These are phyloP conservation scores for Vireo griseus DNA, from an alignment of 2,797 vertebrate species.

Conservation along the genomic window DNA sequence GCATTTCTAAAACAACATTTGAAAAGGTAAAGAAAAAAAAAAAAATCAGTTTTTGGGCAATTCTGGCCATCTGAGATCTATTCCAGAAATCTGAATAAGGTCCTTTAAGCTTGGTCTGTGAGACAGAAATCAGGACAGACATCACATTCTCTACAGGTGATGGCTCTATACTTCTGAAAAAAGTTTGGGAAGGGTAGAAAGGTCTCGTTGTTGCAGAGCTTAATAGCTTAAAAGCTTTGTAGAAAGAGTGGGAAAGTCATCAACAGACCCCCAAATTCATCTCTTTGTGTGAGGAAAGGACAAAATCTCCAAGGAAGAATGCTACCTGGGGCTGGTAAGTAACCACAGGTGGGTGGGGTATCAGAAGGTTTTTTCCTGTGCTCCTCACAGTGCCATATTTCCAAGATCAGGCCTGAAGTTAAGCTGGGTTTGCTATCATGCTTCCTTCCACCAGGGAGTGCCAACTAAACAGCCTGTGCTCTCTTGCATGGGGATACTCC, in stretches of 20 bases:
- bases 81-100: background rate
- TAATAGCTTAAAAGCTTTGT: background rate
- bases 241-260: background rate
- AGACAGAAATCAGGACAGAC: background rate
- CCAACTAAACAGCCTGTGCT: conserved; percentile 16
- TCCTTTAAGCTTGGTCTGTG: background rate
- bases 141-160: background rate
- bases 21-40: background rate
- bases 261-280: background rate
- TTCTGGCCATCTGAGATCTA: background rate
- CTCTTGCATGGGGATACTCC: background rate
- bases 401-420: background rate
- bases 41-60: background rate
- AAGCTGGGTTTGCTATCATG: background rate
- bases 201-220: background rate
- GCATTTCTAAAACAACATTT: background rate
- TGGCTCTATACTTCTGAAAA: background rate
- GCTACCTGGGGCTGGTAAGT: accelerated
- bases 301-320: background rate
- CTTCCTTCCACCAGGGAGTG: conserved; percentile 48
- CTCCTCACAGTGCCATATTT: background rate
- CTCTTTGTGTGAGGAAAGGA: accelerated
- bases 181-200: background rate
- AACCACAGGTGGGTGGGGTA: background rate
- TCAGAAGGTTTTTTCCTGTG: background rate